Evolutionary conservation across 2,888 invertebrate species (phyloP), one percentile per base, ranked within the genome.

Genomic region (Perizoma flavofasciatum): DNA sequence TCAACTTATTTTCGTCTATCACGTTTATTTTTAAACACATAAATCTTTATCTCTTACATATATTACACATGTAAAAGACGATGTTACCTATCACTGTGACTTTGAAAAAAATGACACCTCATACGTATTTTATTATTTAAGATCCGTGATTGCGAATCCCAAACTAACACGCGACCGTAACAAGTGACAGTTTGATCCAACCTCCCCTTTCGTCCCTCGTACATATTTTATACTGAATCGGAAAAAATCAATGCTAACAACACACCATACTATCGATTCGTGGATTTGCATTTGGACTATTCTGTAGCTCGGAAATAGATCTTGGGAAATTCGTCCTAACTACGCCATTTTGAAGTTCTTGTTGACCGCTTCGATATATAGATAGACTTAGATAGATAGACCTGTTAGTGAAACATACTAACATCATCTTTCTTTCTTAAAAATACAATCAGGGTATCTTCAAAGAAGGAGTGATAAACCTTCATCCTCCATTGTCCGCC

Each of bases 121-220:
- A 51, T 51, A 49, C 49, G 32, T 65, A 52, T 60, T 57, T 49
- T 60, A 46, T 61, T 59, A 53, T 55, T 56, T 52, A 52, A 35
- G 49, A 51, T 49, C 49, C 11, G 55, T 53, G 65, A 65, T 62
- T 65, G 62, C 60, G 33, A 55, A n/a, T 46, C 61, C 40, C 35
- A 59, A 65, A 59, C 59, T 55, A 59, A 37, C 60, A 62, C 57
- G 65, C 65, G 49, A 66, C 46, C 41, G 49, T 55, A 52, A 60
- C 52, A 55, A 60, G 49, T 58, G 63, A 41, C 55, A 49, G 49
- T 49, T 46, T 54, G 44, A 40, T 54, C 45, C 57, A n/a, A 45
- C 43, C 56, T 47, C 43, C 59, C 55, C 22, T 22, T 22, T 22
- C 22, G 22, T 22, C 22, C 22, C 57, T 54, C 49, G 33, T 60